A percentile compares a stretch with the other conserved stretches of the same genome.
phyloP scores from a whole-genome alignment of 2,797 vertebrate genomes.

The Clarias laeviceps region DNA sequence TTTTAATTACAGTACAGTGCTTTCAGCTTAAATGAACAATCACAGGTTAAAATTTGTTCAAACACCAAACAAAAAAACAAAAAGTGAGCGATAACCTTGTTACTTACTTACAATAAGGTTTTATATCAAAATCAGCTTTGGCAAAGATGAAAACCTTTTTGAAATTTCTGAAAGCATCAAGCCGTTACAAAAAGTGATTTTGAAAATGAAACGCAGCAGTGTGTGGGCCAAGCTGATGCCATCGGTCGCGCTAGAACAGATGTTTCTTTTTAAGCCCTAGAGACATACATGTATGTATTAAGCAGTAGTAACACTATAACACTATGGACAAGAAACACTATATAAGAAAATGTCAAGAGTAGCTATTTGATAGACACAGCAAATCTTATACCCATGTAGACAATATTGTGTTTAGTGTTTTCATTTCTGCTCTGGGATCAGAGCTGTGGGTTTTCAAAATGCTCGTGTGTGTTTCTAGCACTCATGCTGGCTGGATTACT shows the following conservation, averaged over 20 bases:
- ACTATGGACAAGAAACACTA: no score
- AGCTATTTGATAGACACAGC: background rate
- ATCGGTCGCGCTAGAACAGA: background rate
- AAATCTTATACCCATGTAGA: background rate
- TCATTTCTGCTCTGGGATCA: background rate
- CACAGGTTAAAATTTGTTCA: background rate
- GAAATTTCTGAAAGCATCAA: background rate
- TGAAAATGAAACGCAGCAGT: background rate
- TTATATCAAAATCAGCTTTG: background rate
- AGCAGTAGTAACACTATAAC: background rate
- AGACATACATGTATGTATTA: background rate
- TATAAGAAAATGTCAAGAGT: background rate
- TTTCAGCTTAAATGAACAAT: background rate
- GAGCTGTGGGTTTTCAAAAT: background rate
- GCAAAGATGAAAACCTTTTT: background rate
- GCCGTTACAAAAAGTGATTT: background rate
- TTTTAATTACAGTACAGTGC: background rate
- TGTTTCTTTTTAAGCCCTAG: background rate
- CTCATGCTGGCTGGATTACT: constrained; percentile 23
- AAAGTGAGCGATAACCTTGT: background rate
- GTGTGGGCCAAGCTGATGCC: background rate
- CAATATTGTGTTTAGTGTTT: background rate
- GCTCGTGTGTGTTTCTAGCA: constrained; percentile 7
- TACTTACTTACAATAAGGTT: background rate
- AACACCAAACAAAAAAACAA: background rate